These are phyloP conservation scores for Embidobia sp. DNA, from an alignment of 2,888 invertebrate species.

Conservation along the genomic window DNA sequence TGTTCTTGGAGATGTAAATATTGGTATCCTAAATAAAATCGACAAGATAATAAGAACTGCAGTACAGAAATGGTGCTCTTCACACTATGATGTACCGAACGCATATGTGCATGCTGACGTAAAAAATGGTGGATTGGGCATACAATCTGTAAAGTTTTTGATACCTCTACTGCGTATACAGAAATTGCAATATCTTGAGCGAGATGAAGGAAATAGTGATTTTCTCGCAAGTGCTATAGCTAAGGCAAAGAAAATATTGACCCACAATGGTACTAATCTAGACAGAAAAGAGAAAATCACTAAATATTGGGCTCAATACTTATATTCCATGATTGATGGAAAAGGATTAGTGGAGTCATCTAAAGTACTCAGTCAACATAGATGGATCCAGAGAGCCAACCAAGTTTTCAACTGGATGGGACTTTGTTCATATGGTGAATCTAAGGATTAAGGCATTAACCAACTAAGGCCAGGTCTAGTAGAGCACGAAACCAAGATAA, in stretches of 20 bases:
- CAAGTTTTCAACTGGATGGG: conserved; percentile 70
- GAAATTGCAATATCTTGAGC: too few relatives aligned
- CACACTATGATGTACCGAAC: conserved; percentile 73
- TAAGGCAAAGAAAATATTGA: too few relatives aligned
- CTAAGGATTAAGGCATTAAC: conserved; percentile 73
- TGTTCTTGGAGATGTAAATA: conserved; percentile 71
- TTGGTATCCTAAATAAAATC: conserved; percentile 69
- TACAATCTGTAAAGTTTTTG: conserved; percentile 58
- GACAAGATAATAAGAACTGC: conserved; percentile 72
- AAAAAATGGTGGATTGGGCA: conserved; percentile 69
- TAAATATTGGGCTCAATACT: conserved; percentile 5
- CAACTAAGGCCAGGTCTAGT: conserved; percentile 68
- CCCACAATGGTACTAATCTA: too few relatives aligned
- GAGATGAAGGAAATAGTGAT: too few relatives aligned
- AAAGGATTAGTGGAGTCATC: not conserved
- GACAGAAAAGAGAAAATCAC: not conserved
- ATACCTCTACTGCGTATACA: too few relatives aligned
- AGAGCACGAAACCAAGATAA: conserved; percentile 63
- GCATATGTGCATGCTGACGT: conserved; percentile 71
- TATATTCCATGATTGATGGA: conserved; percentile 19
- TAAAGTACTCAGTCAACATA: conserved; percentile 21
- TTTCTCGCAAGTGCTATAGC: too few relatives aligned
- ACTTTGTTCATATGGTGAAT: conserved; percentile 72
- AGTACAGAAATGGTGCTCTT: conserved; percentile 71
- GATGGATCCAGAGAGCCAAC: conserved; percentile 66